Conservation (phyloP, 2,797 vertebrate genomes). For the Pteropus rufus region DNA sequence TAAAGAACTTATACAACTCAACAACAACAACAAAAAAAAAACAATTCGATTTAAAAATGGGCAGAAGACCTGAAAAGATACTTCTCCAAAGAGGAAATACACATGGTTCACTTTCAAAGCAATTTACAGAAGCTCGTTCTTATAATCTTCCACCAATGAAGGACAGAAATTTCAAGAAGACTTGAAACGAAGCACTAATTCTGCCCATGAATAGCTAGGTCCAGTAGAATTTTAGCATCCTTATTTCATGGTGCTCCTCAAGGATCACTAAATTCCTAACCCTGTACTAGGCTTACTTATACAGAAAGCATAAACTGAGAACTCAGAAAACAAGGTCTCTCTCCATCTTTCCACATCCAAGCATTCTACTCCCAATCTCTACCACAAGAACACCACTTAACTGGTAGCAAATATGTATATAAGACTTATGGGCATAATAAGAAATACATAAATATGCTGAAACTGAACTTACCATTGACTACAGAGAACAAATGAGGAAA, state of each 20-base stretch:
- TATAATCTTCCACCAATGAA: conserved; percentile 19
- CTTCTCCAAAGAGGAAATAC: too few species aligned
- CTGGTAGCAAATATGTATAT: not conserved
- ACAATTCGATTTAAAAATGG: too few species aligned
- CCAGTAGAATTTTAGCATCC: not conserved
- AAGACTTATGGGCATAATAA: not conserved
- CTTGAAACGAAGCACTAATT: not conserved
- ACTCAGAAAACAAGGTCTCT: not conserved
- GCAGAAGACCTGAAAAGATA: too few species aligned
- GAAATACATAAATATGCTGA: not conserved
- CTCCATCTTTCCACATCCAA: not conserved
- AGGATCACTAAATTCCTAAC: not conserved
- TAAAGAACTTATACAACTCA: too few species aligned
- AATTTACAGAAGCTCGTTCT: not conserved
- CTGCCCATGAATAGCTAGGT: not conserved
- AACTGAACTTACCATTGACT: not conserved
- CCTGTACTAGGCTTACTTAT: not conserved
- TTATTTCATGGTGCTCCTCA: not conserved
- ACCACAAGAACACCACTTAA: not conserved
- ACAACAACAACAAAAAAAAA: too few species aligned
- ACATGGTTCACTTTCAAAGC: not conserved
- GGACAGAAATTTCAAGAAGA: conserved; percentile 11
- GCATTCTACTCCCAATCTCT: not conserved
- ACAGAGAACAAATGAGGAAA: not conserved
- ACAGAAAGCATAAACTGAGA: not conserved